These are phyloP conservation scores for Musca vetustissima DNA, from an alignment of 1,140 invertebrate species.

Conservation along the genomic window DNA sequence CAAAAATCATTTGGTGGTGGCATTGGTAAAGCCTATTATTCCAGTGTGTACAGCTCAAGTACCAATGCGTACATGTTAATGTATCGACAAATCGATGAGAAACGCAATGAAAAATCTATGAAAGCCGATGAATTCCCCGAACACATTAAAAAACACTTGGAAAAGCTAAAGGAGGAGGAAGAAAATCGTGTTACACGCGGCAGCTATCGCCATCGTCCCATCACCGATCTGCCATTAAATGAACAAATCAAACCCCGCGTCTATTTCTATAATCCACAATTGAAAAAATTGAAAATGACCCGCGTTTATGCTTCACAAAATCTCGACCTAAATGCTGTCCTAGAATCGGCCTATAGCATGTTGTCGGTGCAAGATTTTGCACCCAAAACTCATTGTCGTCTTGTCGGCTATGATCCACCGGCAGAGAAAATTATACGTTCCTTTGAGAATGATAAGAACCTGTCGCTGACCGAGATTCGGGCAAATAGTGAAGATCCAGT, in stretches of 20 bases:
- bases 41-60: conserved; percentile 74
- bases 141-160: conserved; percentile 71
- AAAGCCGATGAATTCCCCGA: conserved; percentile 71
- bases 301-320: conserved; percentile 63
- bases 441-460: conserved; percentile 65
- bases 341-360: conserved; percentile 62
- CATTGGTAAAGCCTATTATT: conserved; percentile 70
- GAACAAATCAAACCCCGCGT: conserved; percentile 68
- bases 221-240: conserved; percentile 51
- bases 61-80: conserved; percentile 94
- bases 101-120: conserved; percentile 70
- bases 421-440: conserved; percentile 72
- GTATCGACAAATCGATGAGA: conserved; percentile 80
- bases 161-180: conserved; percentile 71
- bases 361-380: conserved; percentile 65
- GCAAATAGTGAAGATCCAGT: conserved; percentile 36
- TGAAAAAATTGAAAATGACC: conserved; percentile 59
- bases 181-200: conserved; percentile 56
- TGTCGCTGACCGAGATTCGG: conserved; percentile 52
- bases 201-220: conserved; percentile 52
- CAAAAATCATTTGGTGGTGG: conserved; percentile 82
- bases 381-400: conserved; percentile 67
- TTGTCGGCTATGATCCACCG: conserved; percentile 72
- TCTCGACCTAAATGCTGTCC: conserved; percentile 62
- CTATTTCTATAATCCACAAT: conserved; percentile 65